Base-by-base conservation (phyloP, 1,140 invertebrate genomes). In the Ceratitis capitata region DNA sequence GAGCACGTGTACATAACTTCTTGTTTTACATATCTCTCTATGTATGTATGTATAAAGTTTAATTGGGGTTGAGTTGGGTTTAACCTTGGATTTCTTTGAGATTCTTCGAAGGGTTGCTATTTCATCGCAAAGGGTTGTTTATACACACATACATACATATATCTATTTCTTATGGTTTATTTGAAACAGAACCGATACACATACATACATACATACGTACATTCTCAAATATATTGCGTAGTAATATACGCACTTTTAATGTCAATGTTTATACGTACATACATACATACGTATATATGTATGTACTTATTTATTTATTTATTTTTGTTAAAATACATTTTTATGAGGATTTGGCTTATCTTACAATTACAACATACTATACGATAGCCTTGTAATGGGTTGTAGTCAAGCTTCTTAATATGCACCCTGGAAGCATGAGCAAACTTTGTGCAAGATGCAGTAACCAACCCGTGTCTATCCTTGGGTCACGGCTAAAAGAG, bases 61-160 rank as follows among this genome's bases (percentile, higher is more conserved):
- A 69, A 69, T 69, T 69, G 61, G 61, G 61, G 61, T 69, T 69
- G 61, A 69, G 61, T 69, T 69, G 61, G 61, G 32, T 69, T 19
- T 69, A 69, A 69, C 61, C 61, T 69, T 69, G 61, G 29, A 32
- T 69, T 69, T 69, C 35, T 32, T n/a, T 16, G 35, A 69, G 61
- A 29, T 35, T 35, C 61, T 32, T 69, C 16, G 32, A 32, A 69
- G 61, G 61, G 61, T 69, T 5, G 61, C 14, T n/a, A 69, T 19
- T 35, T 69, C 16, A 35, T 16, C 0, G 14, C 32, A 0, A 32
- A 32, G 61, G 61, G 61, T 32, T 69, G 61, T 35, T 69, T 69
- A 5, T 61, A 26, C 26, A 5, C 19, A 14, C 23, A 35, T n/a
- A 29, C 10, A 12, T 39, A 2, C 32, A 16, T 16, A 12, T 69